Evolutionary conservation across 2,797 vertebrate species (phyloP).

Genomic region (Champsocephalus gunnari): DNA sequence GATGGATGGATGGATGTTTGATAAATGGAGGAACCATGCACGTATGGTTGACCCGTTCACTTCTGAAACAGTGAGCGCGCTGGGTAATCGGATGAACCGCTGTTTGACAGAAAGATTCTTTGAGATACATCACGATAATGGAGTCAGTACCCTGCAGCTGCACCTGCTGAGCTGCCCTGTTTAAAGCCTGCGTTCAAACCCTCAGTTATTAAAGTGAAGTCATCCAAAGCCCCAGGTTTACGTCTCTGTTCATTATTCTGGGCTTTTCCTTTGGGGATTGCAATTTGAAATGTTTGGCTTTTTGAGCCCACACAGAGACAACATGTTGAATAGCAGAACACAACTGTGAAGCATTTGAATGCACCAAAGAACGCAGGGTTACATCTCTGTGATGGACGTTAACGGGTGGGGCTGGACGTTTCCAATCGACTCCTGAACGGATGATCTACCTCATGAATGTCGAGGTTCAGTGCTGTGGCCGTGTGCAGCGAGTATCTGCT

Average conservation of each 20-base stretch:
- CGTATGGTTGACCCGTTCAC: conserved; percentile 24
- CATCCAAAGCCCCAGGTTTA: not conserved
- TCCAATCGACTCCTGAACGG: too few relatives aligned
- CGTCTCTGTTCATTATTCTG: not conserved
- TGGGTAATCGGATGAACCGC: conserved; percentile 44
- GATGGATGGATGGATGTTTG: conserved; percentile 3
- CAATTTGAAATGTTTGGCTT: not conserved
- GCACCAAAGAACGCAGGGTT: too few relatives aligned
- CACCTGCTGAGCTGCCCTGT: conserved; percentile 38
- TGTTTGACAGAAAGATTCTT: too few relatives aligned
- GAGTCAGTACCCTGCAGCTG: conserved; percentile 36
- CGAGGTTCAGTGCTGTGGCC: too few relatives aligned
- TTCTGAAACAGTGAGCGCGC: conserved; percentile 7
- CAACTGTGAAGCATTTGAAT: too few relatives aligned
- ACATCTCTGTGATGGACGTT: too few relatives aligned
- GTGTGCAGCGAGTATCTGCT: too few relatives aligned
- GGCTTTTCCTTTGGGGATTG: not conserved
- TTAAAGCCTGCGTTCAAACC: conserved; percentile 21
- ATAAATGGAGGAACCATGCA: conserved; percentile 14
- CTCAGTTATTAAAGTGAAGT: conserved; percentile 21
- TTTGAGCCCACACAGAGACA: not conserved
- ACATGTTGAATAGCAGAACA: not conserved
- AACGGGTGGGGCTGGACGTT: too few relatives aligned
- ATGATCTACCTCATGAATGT: too few relatives aligned
- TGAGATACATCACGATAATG: too few relatives aligned